Evolutionary conservation across 2,888 invertebrate species (phyloP), one percentile per base, ranked within the genome.

Genomic region (Hartigia nigra): DNA sequence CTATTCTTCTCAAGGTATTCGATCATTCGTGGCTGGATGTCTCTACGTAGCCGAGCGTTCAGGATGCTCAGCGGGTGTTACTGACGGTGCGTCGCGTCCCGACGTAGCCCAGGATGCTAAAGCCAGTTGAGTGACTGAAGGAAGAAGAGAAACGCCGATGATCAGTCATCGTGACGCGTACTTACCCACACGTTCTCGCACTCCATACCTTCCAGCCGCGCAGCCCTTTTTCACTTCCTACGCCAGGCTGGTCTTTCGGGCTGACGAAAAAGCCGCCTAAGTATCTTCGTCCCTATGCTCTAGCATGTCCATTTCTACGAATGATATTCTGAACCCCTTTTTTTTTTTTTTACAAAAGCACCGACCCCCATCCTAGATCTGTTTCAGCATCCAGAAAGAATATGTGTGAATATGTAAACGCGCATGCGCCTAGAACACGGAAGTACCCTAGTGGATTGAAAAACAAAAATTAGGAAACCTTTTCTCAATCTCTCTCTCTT

Each of bases 41-140:
- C 78, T 78, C 76, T 74, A 80, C 75, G 77, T 76, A 31, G 69
- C 75, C 82, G 81, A 79, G 74, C 85, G 86, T 78, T 81, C 84
- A 84, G 82, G 83, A 82, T 81, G 82, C 79, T 82, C 78, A 76
- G 78, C 69, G 12, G 77, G 77, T 74, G 78, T 76, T 81, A 75
- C 81, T 84, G 85, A 82, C 77, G 84, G 81, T 84, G 77, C 86
- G 78, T 82, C 76, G 72, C 82, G 76, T 39, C 39, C 14, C 39
- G 39, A 39, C 39, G 39, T 23, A 5, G 39, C 23, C 23, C 39
- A 39, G 85, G 81, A 81, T 82, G 82, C 85, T 76, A 81, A 39
- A 86, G 86, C 85, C 84, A 84, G 87, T 85, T 85, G 88, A 87
- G 85, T 83, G 86, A 84, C 82, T 85, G 80, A 79, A 75, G 81